These are phyloP conservation scores for Aleadryas rufinucha DNA, from an alignment of 2,113 vertebrate species.

Conservation along the genomic window DNA sequence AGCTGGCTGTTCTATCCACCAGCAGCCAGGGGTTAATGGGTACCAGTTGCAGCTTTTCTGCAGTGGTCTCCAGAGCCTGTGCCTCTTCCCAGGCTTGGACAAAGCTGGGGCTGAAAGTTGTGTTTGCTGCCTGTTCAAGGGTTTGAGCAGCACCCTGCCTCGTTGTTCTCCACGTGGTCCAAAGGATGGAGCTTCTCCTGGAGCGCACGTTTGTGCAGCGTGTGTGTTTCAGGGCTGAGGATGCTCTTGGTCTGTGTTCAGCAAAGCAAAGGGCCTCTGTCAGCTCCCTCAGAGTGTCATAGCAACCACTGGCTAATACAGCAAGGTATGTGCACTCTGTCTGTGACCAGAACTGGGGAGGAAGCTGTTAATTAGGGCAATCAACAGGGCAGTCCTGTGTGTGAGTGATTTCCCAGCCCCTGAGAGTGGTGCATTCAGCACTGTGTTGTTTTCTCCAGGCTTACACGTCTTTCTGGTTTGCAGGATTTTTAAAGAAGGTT, in stretches of 20 bases:
- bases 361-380: neutral
- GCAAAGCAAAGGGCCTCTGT: neutral
- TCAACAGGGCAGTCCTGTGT: neutral
- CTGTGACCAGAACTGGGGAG: neutral
- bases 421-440: neutral
- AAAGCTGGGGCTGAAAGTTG: neutral
- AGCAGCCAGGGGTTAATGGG: accelerated
- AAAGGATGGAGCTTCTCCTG: neutral
- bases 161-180: neutral
- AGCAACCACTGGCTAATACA: neutral
- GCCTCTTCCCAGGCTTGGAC: neutral
- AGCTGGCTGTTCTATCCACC: neutral
- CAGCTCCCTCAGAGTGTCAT: neutral
- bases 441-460: neutral
- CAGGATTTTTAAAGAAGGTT: neutral
- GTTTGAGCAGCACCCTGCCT: neutral
- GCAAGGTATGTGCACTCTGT: neutral
- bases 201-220: neutral
- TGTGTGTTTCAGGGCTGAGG: neutral
- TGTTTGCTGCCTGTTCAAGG: neutral
- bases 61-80: neutral
- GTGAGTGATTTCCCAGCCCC: neutral
- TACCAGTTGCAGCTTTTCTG: neutral
- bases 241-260: neutral
- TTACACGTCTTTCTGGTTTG: neutral